Base-by-base conservation (phyloP, 2,888 invertebrate genomes). In the Zaprionus bogoriensis region DNA sequence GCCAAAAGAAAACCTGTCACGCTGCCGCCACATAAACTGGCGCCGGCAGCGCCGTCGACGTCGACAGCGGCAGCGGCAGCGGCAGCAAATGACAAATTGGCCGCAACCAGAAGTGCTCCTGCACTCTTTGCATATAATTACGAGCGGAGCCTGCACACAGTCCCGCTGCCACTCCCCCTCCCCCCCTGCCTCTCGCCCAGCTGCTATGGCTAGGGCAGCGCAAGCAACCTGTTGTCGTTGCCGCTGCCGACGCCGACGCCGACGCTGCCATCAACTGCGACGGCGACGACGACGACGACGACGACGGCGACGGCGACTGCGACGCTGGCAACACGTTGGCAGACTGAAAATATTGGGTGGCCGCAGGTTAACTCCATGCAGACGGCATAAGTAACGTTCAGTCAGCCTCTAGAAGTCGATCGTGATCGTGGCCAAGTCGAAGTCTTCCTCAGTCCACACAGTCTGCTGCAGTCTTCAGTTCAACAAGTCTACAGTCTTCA, bases 381-480 rank as follows among this genome's bases (percentile, higher is more conserved):
- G 70, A 81, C 81, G 75, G 84, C 82, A 82, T 84, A 80, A 84
- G 82, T 81, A 81, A 81, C 78, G 78, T 82, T 78, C 82, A 84
- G 84, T 84, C 82, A 76, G 82, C 79, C 78, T 78, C 72, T 76
- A 81, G 84, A 81, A 82, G 78, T 81, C 81, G 81, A 77, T 81
- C 77, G 72, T 83, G 81, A 81, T 81, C 78, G 81, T 81, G 84
- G 81, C 81, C 62, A 53, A 60, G 64, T 39, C 60, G 57, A 50
- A 54, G 52, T 46, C 51, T 28, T 1, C 7, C n/a, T n/a, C 44
- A 62, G 52, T 14, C 32, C 28, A 48, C 32, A 44, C 36, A 60
- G 52, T 46, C 51, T 32, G 3, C 6, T 36, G 17, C 44, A 62
- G 53, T 64, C 57, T 32, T 1, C 55, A 60, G 66, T 66, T 55